Percentiles rank a stretch among this genome's conserved stretches.
These are phyloP conservation scores for Alca torda DNA, from an alignment of 2,797 vertebrate genomes.

Conservation along the genomic window DNA sequence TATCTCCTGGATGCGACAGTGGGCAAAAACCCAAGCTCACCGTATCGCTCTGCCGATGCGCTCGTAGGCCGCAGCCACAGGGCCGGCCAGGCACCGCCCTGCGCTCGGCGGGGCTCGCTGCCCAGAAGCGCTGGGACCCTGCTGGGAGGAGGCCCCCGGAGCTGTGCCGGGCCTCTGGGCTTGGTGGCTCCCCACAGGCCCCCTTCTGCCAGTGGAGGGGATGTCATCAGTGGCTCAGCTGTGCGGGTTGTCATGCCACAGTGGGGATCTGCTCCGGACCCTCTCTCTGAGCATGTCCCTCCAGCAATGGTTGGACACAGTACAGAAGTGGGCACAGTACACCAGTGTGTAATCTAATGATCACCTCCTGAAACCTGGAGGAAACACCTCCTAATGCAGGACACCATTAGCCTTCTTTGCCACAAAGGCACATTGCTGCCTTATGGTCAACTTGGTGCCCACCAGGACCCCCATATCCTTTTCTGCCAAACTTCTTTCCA, in stretches of 20 bases:
- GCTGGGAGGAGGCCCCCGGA: neutral
- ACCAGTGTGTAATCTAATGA: neutral
- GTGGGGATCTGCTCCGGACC: rapidly evolving
- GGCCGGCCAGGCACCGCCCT: rapidly evolving
- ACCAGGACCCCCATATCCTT: neutral
- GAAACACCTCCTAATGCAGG: neutral
- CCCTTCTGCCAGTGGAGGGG: rapidly evolving
- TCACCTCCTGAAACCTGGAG: neutral
- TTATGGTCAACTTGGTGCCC: neutral
- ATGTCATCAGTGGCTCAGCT: rapidly evolving
- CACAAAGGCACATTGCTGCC: neutral
- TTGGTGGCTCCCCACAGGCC: rapidly evolving
- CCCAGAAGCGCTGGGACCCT: rapidly evolving
- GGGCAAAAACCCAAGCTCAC: rapidly evolving
- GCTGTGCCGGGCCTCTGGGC: rapidly evolving
- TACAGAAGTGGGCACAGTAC: neutral
- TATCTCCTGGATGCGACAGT: neutral
- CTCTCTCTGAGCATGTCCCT: neutral
- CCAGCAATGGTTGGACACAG: too few relatives aligned
- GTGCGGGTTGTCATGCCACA: rapidly evolving
- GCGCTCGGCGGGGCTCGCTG: rapidly evolving
- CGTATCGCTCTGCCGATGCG: rapidly evolving
- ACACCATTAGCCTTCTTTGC: neutral
- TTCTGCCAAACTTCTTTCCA: neutral
- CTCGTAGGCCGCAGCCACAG: rapidly evolving